These are phyloP conservation scores for Prostheceraeus crozeri DNA, from an alignment of 2,888 invertebrate genomes.

Conservation along the genomic window DNA sequence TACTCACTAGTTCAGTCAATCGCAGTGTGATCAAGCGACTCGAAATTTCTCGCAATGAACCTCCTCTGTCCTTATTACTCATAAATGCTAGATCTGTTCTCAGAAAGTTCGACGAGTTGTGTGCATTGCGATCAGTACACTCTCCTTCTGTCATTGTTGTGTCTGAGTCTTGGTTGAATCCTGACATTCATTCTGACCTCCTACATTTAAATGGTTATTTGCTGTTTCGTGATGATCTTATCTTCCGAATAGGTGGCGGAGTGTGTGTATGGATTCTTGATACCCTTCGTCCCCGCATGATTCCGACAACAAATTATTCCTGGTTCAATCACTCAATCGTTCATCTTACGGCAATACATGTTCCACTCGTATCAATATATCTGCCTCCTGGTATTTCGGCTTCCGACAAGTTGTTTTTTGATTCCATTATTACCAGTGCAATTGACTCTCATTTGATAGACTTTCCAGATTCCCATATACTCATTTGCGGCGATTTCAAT, in stretches of 20 bases:
- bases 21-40: no score
- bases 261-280: constrained; percentile 17
- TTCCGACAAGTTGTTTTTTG: constrained; percentile 16
- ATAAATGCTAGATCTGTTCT: no score
- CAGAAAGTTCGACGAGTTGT: no score
- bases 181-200: constrained; percentile 27
- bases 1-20: no score
- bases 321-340: not conserved
- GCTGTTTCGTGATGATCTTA: constrained; percentile 4
- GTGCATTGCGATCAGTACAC: no score
- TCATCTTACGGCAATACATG: constrained; percentile 1
- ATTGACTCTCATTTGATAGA: constrained; percentile 20
- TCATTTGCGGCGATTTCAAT: constrained; percentile 18
- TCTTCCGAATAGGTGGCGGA: constrained; percentile 23
- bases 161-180: no score
- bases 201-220: constrained; percentile 15
- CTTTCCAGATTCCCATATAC: constrained; percentile 2
- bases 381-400: constrained; percentile 11
- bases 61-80: no score
- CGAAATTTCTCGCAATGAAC: no score
- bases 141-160: no score
- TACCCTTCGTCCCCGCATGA: not conserved
- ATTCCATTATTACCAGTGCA: constrained; percentile 8
- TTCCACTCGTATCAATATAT: constrained; percentile 17
- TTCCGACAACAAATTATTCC: not conserved